These are phyloP conservation scores for Drosophila multiciliata DNA, from an alignment of 2,888 invertebrate species.

Conservation along the genomic window DNA sequence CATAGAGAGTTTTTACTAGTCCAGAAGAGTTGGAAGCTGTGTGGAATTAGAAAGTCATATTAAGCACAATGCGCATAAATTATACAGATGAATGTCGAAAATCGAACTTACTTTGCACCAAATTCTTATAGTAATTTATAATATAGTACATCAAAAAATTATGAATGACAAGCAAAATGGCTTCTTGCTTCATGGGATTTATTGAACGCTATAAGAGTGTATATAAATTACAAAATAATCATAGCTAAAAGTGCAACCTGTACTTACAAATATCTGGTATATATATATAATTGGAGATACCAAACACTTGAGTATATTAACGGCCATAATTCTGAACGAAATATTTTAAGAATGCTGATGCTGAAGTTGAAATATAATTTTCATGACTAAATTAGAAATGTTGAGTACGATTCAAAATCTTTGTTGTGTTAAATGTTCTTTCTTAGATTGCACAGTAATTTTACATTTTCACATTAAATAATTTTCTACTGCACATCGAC, in stretches of 20 bases:
- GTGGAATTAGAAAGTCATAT: background rate
- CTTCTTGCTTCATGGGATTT: slow-evolving; percentile 44
- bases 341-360: slow-evolving; percentile 14
- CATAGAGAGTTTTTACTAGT: slow-evolving; percentile 58
- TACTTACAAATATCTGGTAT: slow-evolving; percentile 31
- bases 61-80: background rate
- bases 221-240: background rate
- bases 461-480: slow-evolving; percentile 2
- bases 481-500: slow-evolving; percentile 8
- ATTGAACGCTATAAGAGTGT: slow-evolving; percentile 33
- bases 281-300: slow-evolving; percentile 25
- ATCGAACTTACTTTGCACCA: slow-evolving; percentile 50
- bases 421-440: background rate
- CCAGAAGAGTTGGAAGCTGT: slow-evolving; percentile 47
- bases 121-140: slow-evolving; percentile 59
- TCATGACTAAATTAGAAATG: slow-evolving; percentile 17
- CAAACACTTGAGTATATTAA: slow-evolving; percentile 44
- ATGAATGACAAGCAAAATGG: slow-evolving; percentile 46
- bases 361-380: background rate
- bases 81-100: background rate
- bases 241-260: background rate
- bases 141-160: slow-evolving; percentile 52
- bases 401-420: background rate
- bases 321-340: slow-evolving; percentile 26
- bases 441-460: background rate